Evolutionary conservation across 2,888 invertebrate genomes (phyloP), one percentile per base, ranked within the genome.

Genomic region (Timema cristinae): DNA sequence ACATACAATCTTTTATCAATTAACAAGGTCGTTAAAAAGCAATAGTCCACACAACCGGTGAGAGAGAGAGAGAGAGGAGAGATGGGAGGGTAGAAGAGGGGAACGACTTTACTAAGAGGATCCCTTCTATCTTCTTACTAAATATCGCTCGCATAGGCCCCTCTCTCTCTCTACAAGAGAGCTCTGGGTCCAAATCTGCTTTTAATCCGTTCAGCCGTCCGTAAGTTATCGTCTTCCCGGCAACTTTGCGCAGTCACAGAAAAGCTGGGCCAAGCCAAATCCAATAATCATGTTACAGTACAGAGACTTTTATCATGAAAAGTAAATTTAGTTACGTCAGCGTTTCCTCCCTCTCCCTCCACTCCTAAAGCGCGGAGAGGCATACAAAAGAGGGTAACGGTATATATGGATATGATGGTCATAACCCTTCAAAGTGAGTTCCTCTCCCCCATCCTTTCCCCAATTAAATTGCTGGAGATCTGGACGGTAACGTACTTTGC

Each of bases 131-230:
- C 63, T 63, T 63, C 63, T 63, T 63, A 63, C 63, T 63, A 48
- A 63, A 63, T 63, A 63, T 63, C 63, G 63, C 63, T 63, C 63
- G 48, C 63, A 32, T 32, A 32, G 32, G 32, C 32, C 32, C 4
- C 32, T 32, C 32, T 32, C 32, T 32, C 32, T 32, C 32, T 32
- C 63, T 32, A 63, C 32, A 63, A 63, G 47, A 32, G 49, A 49
- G 49, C n/a, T 10, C 56, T 16, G 54, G 48, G 47, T 68, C 68
- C 68, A 68, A 68, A 68, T 68, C 68, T 56, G 68, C 48, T 68
- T 68, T 68, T 68, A 68, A 68, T 68, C 68, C 54, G 68, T 54
- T 54, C 68, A 50, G 32, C 54, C 52, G 48, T 54, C 54, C 68
- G 68, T 52, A 68, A 68, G 68, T 52, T 68, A 68, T 68, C 68